Evolutionary conservation across 2,113 vertebrate genomes (phyloP), one percentile per base, ranked within the genome.

Genomic region (Alces alces): DNA sequence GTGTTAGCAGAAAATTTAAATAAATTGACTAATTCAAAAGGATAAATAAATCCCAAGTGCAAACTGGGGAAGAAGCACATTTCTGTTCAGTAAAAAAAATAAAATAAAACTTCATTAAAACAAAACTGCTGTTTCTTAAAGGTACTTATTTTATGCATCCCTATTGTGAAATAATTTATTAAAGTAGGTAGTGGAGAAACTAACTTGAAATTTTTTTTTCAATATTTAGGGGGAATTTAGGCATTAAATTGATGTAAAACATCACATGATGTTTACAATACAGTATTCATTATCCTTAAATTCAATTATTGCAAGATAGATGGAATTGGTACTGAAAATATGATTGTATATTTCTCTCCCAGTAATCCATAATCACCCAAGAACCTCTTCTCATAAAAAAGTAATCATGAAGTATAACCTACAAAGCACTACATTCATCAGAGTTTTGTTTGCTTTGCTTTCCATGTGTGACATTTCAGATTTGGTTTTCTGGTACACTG

Each of bases 221-320:
- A 30, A 45, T 17, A 96, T 95, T 94, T 58, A 39, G 33, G 28
- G 58, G 19, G n/a, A 92, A 25, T 96, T 78, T 76, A 64, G 13
- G 50, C 93, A 95, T 96, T 98, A 93, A 50, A 98, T 25, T 39
- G 28, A 97, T 92, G 1, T 86, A 47, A 96, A 96, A 61, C 55
- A 87, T 82, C 30, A 64, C 16, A 55, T 60, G 0, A 93, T 95
- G 93, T 97, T 96, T 97, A 14, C 54, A 19, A 5, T 89, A 88
- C 47, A 4, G 2, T 93, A n/a, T 89, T 96, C 27, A 92, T 92
- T 97, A 95, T 55, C 90, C 95, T 93, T 95, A 93, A 97, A 86
- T 80, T 97, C 66, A 97, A 89, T 98, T 96, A 97, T 91, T 97
- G 5, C 12, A 93, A 64, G 43, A 6, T 0, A 50, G 11, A 33